A percentile compares a stretch with the other conserved stretches of the same genome.
Conservation (phyloP, 2,888 invertebrate species). For the Drosophila meridionalis region DNA sequence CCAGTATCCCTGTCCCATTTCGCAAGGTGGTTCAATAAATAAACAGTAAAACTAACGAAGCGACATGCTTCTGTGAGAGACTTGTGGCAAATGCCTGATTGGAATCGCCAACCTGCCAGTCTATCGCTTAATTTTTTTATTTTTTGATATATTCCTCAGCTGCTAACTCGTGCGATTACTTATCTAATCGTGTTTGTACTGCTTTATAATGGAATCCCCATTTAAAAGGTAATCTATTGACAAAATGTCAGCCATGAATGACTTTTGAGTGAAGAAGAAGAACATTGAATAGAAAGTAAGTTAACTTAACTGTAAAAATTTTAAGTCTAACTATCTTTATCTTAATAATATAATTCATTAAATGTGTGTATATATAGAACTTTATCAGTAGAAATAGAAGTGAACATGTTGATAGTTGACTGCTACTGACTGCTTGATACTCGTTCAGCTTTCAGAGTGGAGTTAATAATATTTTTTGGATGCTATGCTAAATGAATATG, state of each 20-base stretch:
- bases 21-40: not conserved
- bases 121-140: slow-evolving; percentile 5
- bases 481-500: no score
- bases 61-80: slow-evolving; percentile 27
- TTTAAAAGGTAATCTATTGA: not conserved
- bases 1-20: slow-evolving; percentile 14
- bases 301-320: not conserved
- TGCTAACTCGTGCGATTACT: not conserved
- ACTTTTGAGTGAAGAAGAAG: no score
- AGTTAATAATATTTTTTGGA: no score
- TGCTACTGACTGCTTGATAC: not conserved
- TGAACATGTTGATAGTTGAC: no score
- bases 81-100: slow-evolving; percentile 34
- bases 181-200: slow-evolving; percentile 24
- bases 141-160: not conserved
- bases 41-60: slow-evolving; percentile 6
- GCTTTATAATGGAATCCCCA: not conserved
- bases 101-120: not conserved
- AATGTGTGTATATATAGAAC: not conserved
- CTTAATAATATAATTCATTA: not conserved
- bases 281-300: not conserved
- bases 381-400: not conserved
- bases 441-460: not conserved
- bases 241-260: not conserved
- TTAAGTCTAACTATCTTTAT: not conserved